Evolutionary conservation across 2,888 invertebrate species (phyloP).

Genomic region (Drosophila basisetae): DNA sequence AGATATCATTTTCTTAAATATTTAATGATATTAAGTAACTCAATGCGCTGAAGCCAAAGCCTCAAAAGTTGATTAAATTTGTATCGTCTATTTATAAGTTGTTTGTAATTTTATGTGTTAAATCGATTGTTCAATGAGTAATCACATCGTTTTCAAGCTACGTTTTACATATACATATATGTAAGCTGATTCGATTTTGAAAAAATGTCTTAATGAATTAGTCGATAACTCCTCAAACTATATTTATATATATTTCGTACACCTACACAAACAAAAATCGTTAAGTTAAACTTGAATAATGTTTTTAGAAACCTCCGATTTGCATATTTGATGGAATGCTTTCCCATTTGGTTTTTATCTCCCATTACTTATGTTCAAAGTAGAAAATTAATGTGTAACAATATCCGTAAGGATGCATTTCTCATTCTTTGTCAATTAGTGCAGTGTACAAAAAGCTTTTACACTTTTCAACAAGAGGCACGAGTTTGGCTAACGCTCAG

Average conservation of each 20-base stretch:
- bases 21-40: neutral
- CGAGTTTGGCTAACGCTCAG: conserved; percentile 10
- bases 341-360: too few species aligned
- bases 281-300: too few species aligned
- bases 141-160: neutral
- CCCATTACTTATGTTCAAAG: conserved; percentile 6
- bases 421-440: conserved; percentile 54
- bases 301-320: neutral
- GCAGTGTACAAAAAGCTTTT: conserved; percentile 25
- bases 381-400: neutral
- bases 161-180: neutral
- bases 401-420: conserved; percentile 31
- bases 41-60: neutral
- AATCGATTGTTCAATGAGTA: neutral
- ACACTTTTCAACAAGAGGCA: conserved; percentile 33
- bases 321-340: neutral
- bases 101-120: neutral
- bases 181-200: neutral
- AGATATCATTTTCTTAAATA: neutral
- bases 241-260: neutral
- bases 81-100: neutral
- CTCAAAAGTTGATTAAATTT: neutral
- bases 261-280: neutral
- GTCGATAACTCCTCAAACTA: neutral
- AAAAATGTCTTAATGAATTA: neutral